Evolutionary conservation across 2,888 invertebrate species (phyloP), one percentile per base, ranked within the genome.

Genomic region (Augochlorella aurata): DNA sequence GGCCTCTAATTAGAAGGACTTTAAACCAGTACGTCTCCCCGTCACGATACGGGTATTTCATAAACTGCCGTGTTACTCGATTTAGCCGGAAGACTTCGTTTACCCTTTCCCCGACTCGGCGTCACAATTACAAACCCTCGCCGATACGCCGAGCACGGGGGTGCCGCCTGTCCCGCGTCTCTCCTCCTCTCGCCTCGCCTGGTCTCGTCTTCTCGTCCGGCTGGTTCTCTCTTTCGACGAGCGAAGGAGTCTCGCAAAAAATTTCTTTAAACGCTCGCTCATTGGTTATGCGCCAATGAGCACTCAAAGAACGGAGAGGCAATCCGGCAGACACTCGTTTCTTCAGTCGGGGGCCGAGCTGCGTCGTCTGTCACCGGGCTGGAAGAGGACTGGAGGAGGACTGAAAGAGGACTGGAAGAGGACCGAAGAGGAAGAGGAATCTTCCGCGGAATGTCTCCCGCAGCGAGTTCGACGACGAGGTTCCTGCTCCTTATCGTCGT

Each of bases 251-350:
- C 65, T 45, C 29, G 72, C 71, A 83, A 84, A 83, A 83, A 84
- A 83, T 77, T 71, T 79, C 83, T 84, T 84, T 84, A 84, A 84
- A 83, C 76, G 79, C 70, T 66, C 76, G 79, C 71, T 84, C 83
- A 82, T 83, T 78, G 83, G 83, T 83, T 77, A 84, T 83, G 83
- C 83, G 83, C 83, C 79, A 79, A 71, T 76, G 83, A 83, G 76
- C 83, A 74, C 76, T 79, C 83, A 83, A 84, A 84, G 83, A 82
- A 82, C 74, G 78, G 24, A 82, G 73, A 66, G 77, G 83, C 83
- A 82, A 82, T 84, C 77, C 78, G 79, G 63, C 74, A 81, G 76
- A 78, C 58, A 58, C 82, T 74, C 82, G 71, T 74, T 77, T 58
- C 74, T 71, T 45, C 77, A 47, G n/a, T 49, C 38, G 38, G 38